Evolutionary conservation across 2,888 invertebrate genomes (phyloP), one percentile per base, ranked within the genome.

Genomic region (Acronicta leporina): DNA sequence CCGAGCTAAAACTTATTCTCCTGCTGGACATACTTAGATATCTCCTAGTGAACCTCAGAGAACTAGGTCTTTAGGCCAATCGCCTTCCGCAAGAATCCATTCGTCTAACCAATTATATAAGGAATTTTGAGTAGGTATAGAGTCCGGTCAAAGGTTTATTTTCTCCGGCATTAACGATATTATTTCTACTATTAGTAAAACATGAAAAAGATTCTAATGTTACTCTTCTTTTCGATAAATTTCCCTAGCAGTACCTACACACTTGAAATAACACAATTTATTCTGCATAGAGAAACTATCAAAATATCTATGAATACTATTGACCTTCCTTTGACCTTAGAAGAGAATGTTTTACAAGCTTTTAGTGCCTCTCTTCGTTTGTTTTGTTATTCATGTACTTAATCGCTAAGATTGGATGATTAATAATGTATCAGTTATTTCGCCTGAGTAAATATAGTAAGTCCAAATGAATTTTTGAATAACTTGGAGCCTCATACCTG

Each of bases 271-370:
- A 13, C 25, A 10, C 14, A 44, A 48, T 62, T 58, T 65, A 44
- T 47, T 63, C 43, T 49, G 43, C 13, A 27, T 8, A 50, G 14
- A 51, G 25, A 43, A 50, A 20, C 25, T 45, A 45, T 60, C 42
- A 40, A 44, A 60, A 64, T 68, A 44, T 51, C 51, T 69, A 63
- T 74, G 66, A 74, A 74, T 74, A 74, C 20, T 54, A 69, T 71
- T 71, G 66, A 72, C 59, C 58, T n/a, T 55, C 46, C 10, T 14
- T 41, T 35, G 63, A 65, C 60, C 63, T 73, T 56, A 45, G 13
- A 40, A 45, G 13, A 33, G 51, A 56, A 54, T 68, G 53, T 48
- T 48, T 53, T 67, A 54, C 27, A 54, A 10, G 35, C 27, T 70
- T 11, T 56, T 14, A 51, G 55, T 71, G 54, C 47, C 45, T 50